Base-by-base conservation (phyloP, 2,797 vertebrate genomes). In the Scomberomorus guttatus region DNA sequence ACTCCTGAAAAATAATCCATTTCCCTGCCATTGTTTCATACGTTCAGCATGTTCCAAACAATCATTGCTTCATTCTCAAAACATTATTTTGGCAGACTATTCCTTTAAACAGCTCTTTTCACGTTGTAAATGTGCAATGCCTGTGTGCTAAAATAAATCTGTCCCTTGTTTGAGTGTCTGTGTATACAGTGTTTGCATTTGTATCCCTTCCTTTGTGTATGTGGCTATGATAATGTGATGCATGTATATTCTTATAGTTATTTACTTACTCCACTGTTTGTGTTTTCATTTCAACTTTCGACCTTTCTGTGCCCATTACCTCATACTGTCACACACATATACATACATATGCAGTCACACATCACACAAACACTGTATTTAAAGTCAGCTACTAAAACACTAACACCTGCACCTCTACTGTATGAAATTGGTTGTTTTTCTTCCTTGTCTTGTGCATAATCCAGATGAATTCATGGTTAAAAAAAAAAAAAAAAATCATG, bases 261-360 rank as follows among this genome's bases (percentile, higher is more conserved):
- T 22, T 64, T 64, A 72, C 50, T 59, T 39, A 72, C 37, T 69
- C 39, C 8, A 57, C 62, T 75, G 50, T 74, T 66, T 69, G 15
- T 81, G 56, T 57, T 73, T 76, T 78, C 56, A 58, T 66, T 72
- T 59, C 5, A 13, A 55, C 67, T 37, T 61, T 69, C n/a, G 24
- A 77, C 74, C 56, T 68, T 52, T 65, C 25, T 5, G 34, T 79
- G 61, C 48, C 75, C 75, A 85, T 94, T 77, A 90, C 84, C 74
- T 92, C 86, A 90, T 81, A 18, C 50, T 57, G 78, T 92, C 85
- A 92, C 78, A 86, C 92, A 46, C 44, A 18, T 6, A 46, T 10
- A 18, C 46, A 18, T 18, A 6, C 17, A 48, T 6, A 18, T 18
- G 7, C 87, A 87, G 79, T 74, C 80, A 73, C 72, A 51, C 2